phyloP scores from a whole-genome alignment of 2,888 invertebrate genomes.

The Acronicta psi region DNA sequence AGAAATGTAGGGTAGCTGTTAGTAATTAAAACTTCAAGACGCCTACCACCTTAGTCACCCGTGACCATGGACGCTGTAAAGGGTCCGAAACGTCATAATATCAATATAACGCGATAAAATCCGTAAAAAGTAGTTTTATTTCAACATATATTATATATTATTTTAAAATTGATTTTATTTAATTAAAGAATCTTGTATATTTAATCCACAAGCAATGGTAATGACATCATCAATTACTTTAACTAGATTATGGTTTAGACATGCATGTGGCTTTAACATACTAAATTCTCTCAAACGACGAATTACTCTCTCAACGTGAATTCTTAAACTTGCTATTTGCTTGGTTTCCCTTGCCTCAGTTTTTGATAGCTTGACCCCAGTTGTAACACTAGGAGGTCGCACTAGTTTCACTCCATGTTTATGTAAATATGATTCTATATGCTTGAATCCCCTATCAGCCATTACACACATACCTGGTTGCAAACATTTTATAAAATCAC shows the following conservation, averaged over 20 bases:
- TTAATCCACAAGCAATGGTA: slow-evolving; percentile 47
- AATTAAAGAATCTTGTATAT: slow-evolving; percentile 51
- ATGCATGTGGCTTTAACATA: slow-evolving; percentile 23
- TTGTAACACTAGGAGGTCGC: slow-evolving; percentile 24
- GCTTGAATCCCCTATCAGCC: slow-evolving; percentile 30
- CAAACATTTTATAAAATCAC: slow-evolving; percentile 22
- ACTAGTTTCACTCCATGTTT: slow-evolving; percentile 6
- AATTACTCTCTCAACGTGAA: slow-evolving; percentile 26
- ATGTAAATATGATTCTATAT: slow-evolving; percentile 15
- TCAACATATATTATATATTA: too few relatives aligned
- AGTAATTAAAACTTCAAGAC: too few relatives aligned
- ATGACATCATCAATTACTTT: slow-evolving; percentile 47
- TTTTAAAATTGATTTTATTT: too few relatives aligned
- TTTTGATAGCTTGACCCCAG: not conserved
- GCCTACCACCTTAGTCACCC: too few relatives aligned
- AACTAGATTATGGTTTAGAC: slow-evolving; percentile 3
- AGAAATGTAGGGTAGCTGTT: too few relatives aligned
- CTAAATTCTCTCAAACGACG: slow-evolving; percentile 14
- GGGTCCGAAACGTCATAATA: too few relatives aligned
- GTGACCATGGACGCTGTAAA: too few relatives aligned
- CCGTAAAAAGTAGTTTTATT: too few relatives aligned
- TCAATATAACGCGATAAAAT: too few relatives aligned
- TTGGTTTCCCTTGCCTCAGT: too few relatives aligned
- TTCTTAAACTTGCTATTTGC: slow-evolving; percentile 17
- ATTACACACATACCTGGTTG: slow-evolving; percentile 1